Conservation (phyloP, 2,888 invertebrate species). For the Synanthedon tipuliformis region DNA sequence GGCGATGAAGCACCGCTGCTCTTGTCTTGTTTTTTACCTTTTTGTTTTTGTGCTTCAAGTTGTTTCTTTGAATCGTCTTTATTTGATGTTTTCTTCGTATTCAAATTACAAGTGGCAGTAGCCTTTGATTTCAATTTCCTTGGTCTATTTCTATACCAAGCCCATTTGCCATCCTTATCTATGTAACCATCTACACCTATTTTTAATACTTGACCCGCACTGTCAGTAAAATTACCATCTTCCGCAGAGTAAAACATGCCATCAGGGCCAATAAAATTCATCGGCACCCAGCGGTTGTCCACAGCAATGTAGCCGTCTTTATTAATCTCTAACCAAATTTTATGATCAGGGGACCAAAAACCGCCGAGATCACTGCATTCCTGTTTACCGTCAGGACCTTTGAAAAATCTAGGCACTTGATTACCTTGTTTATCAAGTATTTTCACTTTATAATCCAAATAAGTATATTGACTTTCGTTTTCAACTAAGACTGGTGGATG, state of each 20-base stretch:
- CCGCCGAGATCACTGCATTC: constrained; percentile 60
- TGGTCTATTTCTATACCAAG: constrained; percentile 31
- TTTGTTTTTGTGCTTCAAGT: constrained; percentile 2
- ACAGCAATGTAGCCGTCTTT: constrained; percentile 58
- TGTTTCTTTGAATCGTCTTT: constrained; percentile 11
- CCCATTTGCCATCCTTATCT: constrained; percentile 54
- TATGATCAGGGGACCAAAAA: constrained; percentile 42
- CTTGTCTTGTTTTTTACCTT: neutral
- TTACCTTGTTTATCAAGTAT: constrained; percentile 50
- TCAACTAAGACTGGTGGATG: constrained; percentile 29
- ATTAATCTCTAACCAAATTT: constrained; percentile 49
- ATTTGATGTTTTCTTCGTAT: constrained; percentile 8
- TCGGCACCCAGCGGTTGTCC: constrained; percentile 55
- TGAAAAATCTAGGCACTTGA: constrained; percentile 48
- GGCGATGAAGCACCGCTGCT: neutral
- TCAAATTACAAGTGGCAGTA: constrained; percentile 15
- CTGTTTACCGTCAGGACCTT: constrained; percentile 52
- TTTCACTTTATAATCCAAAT: constrained; percentile 58
- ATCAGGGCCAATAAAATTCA: constrained; percentile 54
- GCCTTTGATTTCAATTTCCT: constrained; percentile 24
- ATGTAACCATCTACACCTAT: constrained; percentile 57
- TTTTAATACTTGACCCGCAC: constrained; percentile 26
- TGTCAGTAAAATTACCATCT: constrained; percentile 47
- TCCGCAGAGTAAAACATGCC: constrained; percentile 50
- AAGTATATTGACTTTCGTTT: constrained; percentile 44